Conservation (phyloP, 2,888 invertebrate genomes). For the Pollenia labialis region DNA sequence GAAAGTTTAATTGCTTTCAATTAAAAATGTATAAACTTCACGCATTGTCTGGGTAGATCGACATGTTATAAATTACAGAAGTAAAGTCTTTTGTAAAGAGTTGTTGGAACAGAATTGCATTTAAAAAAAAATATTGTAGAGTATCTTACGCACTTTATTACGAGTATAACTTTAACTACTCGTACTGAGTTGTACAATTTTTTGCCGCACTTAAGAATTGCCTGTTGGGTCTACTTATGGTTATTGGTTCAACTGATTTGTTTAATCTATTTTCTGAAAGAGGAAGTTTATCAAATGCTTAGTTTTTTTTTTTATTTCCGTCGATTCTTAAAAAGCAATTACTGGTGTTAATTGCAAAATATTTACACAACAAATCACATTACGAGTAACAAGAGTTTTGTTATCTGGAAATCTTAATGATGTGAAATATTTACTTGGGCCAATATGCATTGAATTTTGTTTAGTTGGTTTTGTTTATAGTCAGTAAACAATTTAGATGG, state of each 20-base stretch:
- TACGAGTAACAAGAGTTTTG: conserved; percentile 13
- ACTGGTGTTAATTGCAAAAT: conserved; percentile 68
- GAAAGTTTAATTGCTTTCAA: conserved; percentile 83
- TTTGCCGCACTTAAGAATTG: background rate
- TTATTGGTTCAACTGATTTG: conserved; percentile 38
- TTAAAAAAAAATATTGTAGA: background rate
- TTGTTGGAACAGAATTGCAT: background rate
- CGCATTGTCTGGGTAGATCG: conserved; percentile 58
- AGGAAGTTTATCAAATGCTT: conserved; percentile 21
- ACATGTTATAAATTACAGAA: conserved; percentile 27
- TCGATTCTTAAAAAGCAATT: conserved; percentile 42
- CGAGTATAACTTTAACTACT: conserved; percentile 15
- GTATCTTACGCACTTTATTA: conserved; percentile 65
- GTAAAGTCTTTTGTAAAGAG: conserved; percentile 18
- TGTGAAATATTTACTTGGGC: conserved; percentile 22
- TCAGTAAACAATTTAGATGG: conserved; percentile 68
- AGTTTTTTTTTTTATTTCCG: conserved; percentile 5
- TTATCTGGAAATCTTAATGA: conserved; percentile 67
- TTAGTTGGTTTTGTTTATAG: conserved; percentile 58
- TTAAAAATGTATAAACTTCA: conserved; percentile 79
- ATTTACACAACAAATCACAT: conserved; percentile 69
- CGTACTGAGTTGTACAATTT: background rate
- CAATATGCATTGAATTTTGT: conserved; percentile 1
- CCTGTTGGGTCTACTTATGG: background rate
- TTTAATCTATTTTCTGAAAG: conserved; percentile 17